phyloP scores from a whole-genome alignment of 2,888 invertebrate genomes.

The Epinotia ramella region DNA sequence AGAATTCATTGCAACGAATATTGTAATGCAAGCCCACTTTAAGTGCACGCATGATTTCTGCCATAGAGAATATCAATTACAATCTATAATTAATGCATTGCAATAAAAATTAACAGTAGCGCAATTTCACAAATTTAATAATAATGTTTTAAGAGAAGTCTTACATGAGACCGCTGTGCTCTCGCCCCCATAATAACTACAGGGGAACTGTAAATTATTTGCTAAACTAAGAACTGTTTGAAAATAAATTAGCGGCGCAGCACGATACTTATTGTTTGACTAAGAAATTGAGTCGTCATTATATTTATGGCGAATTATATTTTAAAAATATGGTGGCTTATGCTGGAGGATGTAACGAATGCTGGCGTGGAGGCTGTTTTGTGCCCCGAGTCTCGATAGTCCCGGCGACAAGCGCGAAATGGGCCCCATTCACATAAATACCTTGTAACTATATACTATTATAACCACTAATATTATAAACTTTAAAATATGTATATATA shows the following conservation, averaged over 20 bases:
- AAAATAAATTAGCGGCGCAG: constrained; percentile 27
- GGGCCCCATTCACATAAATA: constrained; percentile 2
- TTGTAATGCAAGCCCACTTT: constrained; percentile 1
- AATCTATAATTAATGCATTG: constrained; percentile 8
- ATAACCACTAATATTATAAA: neutral
- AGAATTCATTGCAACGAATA: neutral
- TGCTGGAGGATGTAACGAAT: constrained; percentile 12
- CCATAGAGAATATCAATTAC: neutral
- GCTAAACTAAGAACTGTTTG: neutral
- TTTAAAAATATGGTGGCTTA: constrained; percentile 22
- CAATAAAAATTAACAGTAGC: constrained; percentile 10
- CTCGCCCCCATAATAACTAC: neutral
- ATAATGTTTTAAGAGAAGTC: constrained; percentile 2
- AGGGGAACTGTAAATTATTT: neutral
- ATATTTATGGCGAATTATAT: constrained; percentile 39
- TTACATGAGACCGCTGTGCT: constrained; percentile 1
- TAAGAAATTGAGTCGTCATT: constrained; percentile 31
- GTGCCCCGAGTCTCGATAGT: neutral
- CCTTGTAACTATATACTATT: neutral
- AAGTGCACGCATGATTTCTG: constrained; percentile 6
- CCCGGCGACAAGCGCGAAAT: constrained; percentile 25
- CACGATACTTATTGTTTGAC: constrained; percentile 28
- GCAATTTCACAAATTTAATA: neutral
- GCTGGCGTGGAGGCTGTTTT: neutral
- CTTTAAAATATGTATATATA: neutral